Conservation (phyloP, 2,888 invertebrate species). For the Helobdella robusta region DNA sequence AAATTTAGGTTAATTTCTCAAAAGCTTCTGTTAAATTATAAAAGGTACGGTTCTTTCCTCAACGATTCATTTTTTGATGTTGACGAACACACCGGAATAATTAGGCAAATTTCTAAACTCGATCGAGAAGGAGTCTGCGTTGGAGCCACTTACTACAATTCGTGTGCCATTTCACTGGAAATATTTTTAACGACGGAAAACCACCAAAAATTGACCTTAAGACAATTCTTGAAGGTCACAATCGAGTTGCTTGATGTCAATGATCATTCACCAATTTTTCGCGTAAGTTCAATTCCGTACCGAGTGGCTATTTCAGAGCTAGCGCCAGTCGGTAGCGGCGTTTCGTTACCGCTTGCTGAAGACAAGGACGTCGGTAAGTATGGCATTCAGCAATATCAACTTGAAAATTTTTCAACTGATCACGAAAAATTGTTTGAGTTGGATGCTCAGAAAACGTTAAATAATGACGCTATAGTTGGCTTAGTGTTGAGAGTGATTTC, state of each 20-base stretch:
- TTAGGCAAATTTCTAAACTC: too few species aligned
- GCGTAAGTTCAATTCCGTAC: background rate
- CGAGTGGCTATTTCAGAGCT: constrained; percentile 13
- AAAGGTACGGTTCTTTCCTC: too few species aligned
- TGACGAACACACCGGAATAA: too few species aligned
- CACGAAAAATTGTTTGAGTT: background rate
- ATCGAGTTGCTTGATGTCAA: constrained; percentile 12
- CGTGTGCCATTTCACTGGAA: too few species aligned
- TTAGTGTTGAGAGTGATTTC: constrained; percentile 6
- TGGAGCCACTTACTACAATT: too few species aligned
- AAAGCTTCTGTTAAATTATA: too few species aligned
- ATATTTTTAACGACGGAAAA: too few species aligned
- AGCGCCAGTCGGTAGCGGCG: constrained; percentile 17
- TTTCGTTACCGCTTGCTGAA: constrained; percentile 12
- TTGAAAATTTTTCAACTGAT: background rate
- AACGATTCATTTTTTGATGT: too few species aligned
- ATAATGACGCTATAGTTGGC: background rate
- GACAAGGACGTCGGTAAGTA: constrained; percentile 9
- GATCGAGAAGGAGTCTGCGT: too few species aligned
- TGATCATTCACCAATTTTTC: constrained; percentile 12
- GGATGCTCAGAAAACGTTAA: background rate
- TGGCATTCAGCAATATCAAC: constrained; percentile 3
- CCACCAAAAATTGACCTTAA: too few species aligned
- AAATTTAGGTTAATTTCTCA: too few species aligned
- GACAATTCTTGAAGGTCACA: background rate